phyloP scores from a whole-genome alignment of 2,888 invertebrate genomes.

The Argyra leucocephala region DNA sequence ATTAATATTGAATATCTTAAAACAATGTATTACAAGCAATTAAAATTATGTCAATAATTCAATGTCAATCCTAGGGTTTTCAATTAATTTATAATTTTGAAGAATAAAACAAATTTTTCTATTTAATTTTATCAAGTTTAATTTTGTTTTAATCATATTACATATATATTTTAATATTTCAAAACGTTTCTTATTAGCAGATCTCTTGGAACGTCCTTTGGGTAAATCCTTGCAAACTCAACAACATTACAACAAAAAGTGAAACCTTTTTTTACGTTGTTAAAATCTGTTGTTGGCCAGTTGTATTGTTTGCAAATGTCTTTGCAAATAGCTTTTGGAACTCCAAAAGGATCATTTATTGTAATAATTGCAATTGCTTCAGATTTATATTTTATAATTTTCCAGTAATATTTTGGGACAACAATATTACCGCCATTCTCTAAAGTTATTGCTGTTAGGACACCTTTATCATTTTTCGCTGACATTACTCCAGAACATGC shows the following conservation, averaged over 20 bases:
- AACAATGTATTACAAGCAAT: no score
- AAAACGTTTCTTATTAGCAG: neutral
- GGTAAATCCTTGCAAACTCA: conserved; percentile 19
- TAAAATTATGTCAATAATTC: no score
- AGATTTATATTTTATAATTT: conserved; percentile 39
- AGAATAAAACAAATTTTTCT: no score
- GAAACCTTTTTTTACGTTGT: conserved; percentile 22
- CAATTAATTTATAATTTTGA: no score
- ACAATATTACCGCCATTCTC: conserved; percentile 34
- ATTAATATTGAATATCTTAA: no score
- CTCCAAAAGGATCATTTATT: conserved; percentile 44
- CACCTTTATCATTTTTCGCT: conserved; percentile 34
- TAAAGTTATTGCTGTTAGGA: conserved; percentile 36
- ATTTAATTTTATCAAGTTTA: no score
- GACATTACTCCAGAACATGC: conserved; percentile 41
- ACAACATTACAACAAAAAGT: conserved; percentile 26
- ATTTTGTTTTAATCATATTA: no score
- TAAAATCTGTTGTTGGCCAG: conserved; percentile 30
- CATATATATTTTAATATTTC: neutral
- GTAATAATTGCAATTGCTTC: conserved; percentile 43
- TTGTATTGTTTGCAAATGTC: conserved; percentile 38
- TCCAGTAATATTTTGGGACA: conserved; percentile 44
- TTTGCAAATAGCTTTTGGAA: conserved; percentile 33
- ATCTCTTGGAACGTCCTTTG: conserved; percentile 18
- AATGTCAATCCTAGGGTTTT: no score